These are phyloP conservation scores for Micropoecilia bifurca DNA, from an alignment of 2,797 vertebrate species.

Conservation along the genomic window DNA sequence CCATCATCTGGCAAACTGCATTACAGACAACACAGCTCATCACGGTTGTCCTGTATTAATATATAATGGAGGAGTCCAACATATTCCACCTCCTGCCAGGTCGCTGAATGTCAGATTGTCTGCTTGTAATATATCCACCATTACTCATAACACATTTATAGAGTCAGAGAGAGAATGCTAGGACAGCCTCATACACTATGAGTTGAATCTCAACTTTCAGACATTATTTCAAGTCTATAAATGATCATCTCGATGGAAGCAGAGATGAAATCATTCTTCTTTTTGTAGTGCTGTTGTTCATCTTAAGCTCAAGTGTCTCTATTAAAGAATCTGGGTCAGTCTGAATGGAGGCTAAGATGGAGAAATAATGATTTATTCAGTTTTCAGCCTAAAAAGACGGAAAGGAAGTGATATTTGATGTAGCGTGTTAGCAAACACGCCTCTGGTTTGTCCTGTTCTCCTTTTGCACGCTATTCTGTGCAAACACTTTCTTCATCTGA, in stretches of 20 bases:
- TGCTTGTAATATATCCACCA: slow-evolving; percentile 16
- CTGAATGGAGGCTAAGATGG: slow-evolving; percentile 18
- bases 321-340: slow-evolving; percentile 38
- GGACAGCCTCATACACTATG: background rate
- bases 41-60: slow-evolving; percentile 20
- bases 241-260: background rate
- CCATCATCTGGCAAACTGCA: slow-evolving; percentile 14
- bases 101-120: slow-evolving; percentile 20
- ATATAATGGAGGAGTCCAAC: slow-evolving; percentile 10
- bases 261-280: background rate
- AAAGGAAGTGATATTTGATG: slow-evolving; percentile 59
- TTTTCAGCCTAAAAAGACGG: slow-evolving; percentile 44
- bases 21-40: slow-evolving; percentile 22
- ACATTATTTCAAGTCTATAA: background rate
- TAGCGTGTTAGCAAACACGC: slow-evolving; percentile 28
- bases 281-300: slow-evolving; percentile 1
- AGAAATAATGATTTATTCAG: slow-evolving; percentile 62
- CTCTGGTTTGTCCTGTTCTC: slow-evolving; percentile 11
- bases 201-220: slow-evolving; percentile 5
- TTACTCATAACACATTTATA: slow-evolving; percentile 13
- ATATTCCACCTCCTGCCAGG: slow-evolving; percentile 31
- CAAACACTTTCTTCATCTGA: slow-evolving; percentile 4
- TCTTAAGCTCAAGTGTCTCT: background rate
- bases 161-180: background rate
- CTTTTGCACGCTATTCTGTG: slow-evolving; percentile 19